Percentiles rank a stretch among this genome's conserved stretches.
These are phyloP conservation scores for Drosophila simulans DNA, from an alignment of 1,140 invertebrate genomes.

Conservation along the genomic window DNA sequence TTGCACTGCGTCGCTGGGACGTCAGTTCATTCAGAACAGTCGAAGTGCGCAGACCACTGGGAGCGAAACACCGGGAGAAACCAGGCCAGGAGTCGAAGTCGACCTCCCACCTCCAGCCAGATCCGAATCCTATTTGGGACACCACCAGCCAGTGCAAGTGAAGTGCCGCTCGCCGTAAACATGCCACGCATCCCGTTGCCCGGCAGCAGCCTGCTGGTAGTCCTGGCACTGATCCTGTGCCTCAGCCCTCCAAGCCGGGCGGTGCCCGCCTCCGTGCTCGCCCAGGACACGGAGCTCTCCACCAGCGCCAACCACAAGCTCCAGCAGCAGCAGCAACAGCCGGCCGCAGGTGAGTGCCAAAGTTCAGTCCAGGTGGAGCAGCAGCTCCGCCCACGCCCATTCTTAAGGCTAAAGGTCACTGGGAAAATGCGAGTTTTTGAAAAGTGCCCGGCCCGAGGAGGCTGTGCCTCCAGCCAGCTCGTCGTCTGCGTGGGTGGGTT, in stretches of 20 bases:
- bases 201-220: slow-evolving; percentile 25
- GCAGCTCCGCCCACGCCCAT: slow-evolving; percentile 39
- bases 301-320: slow-evolving; percentile 75
- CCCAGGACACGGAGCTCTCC: slow-evolving; percentile 77
- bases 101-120: slow-evolving; percentile 27
- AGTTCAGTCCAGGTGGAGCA: slow-evolving; percentile 61
- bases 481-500: slow-evolving; percentile 20
- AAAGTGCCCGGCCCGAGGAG: slow-evolving; percentile 42
- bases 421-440: slow-evolving; percentile 65
- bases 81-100: slow-evolving; percentile 29
- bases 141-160: not conserved
- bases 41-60: slow-evolving; percentile 60
- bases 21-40: slow-evolving; percentile 84
- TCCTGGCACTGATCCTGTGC: slow-evolving; percentile 43
- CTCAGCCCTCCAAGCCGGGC: slow-evolving; percentile 49
- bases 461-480: slow-evolving; percentile 5
- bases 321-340: slow-evolving; percentile 58
- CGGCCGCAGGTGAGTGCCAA: slow-evolving; percentile 73
- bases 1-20: slow-evolving; percentile 65
- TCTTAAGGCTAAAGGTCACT: slow-evolving; percentile 78
- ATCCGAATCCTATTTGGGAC: slow-evolving; percentile 24
- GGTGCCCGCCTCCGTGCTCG: slow-evolving; percentile 79
- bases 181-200: slow-evolving; percentile 40
- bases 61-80: slow-evolving; percentile 1
- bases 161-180: slow-evolving; percentile 22